Base-by-base conservation (phyloP, 2,797 vertebrate species). In the Acanthis flammea region DNA sequence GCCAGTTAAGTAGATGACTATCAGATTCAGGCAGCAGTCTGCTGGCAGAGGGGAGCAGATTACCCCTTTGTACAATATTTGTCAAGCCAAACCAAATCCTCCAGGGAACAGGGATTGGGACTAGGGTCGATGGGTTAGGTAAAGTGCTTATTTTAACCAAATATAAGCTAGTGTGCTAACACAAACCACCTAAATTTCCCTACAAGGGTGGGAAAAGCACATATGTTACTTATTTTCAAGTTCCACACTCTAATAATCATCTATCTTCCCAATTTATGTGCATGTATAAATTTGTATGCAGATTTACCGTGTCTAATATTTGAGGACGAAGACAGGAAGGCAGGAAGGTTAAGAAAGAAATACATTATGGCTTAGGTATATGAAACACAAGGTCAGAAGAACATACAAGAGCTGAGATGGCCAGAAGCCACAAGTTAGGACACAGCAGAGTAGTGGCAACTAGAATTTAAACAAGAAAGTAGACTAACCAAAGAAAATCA, bases 101-200 rank as follows among this genome's bases (percentile, higher is more conserved):
- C 25, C 77, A 54, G 74, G 48, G 91, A 71, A 62, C 1, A 87
- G 37, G 27, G 58, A 93, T 22, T 81, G 77, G 60, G 81, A 85
- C 77, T 73, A 89, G 60, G 84, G 71, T 93, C 6, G 1, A 45
- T 22, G 63, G 88, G 88, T 95, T 95, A 93, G 84, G 84, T 90
- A 82, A 95, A 95, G 79, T 77, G 57, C 62, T 95, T 96, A 80
- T 88, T 95, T 95, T 91, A 95, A 90, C 65, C 76, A 94, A 94
- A 77, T 77, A 94, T 44, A 91, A 91, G 28, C 17, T 78, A 68
- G 50, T 30, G 28, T 66, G 74, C 81, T 94, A 79, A 72, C 51
- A 75, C 66, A 94, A 92, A 86, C 83, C 86, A 68, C 90, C 86
- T 86, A 94, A 35, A 80, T 68, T 84, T 86, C 72, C 37, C 88